Evolutionary conservation across 1,140 invertebrate genomes (phyloP).

Genomic region (Papilio dardanus): DNA sequence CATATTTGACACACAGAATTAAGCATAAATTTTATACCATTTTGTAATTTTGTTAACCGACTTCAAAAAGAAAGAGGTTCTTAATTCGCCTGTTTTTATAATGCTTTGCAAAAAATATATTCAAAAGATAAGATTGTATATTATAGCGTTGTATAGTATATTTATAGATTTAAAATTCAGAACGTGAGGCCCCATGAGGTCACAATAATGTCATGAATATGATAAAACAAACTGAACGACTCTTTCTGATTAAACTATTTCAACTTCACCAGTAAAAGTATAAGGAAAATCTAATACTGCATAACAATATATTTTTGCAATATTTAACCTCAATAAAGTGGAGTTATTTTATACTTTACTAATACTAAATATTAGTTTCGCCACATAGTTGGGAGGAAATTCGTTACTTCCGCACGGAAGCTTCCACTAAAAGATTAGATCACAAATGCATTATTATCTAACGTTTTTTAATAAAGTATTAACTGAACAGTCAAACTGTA

Average conservation of each 20-base stretch:
- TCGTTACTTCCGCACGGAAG: not conserved
- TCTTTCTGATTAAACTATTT: not conserved
- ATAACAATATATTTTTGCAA: not conserved
- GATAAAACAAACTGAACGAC: not conserved
- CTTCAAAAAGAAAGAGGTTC: too few relatives aligned
- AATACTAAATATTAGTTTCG: conserved; percentile 3
- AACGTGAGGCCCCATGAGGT: not conserved
- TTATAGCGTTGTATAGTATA: too few relatives aligned
- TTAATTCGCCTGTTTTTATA: too few relatives aligned
- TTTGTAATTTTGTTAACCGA: too few relatives aligned
- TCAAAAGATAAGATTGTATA: too few relatives aligned
- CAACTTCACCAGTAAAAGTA: not conserved
- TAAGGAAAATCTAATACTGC: not conserved
- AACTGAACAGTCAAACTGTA: too few relatives aligned
- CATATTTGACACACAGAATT: too few relatives aligned
- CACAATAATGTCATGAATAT: not conserved
- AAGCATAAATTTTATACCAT: too few relatives aligned
- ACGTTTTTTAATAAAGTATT: too few relatives aligned
- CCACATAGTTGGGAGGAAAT: conserved; percentile 12
- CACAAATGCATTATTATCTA: too few relatives aligned
- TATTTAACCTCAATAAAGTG: not conserved
- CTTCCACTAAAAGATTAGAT: conserved; percentile 3
- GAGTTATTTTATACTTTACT: not conserved
- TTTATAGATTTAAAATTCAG: not conserved
- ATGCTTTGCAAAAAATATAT: too few relatives aligned